Conservation (phyloP, 2,113 vertebrate genomes). For the Uria lomvia region DNA sequence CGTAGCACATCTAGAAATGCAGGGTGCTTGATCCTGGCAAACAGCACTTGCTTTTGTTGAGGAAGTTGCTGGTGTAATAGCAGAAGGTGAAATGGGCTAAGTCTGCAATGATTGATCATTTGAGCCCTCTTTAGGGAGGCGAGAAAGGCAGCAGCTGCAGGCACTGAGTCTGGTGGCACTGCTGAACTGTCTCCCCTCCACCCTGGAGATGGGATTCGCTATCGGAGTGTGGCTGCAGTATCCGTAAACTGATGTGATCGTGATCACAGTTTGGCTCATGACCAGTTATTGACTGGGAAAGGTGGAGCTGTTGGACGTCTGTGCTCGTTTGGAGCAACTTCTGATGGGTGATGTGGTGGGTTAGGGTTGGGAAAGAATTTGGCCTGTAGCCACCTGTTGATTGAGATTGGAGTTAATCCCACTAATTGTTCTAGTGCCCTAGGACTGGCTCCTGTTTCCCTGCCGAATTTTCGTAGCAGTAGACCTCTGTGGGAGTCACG, state of each 20-base stretch:
- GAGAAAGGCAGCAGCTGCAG: not conserved
- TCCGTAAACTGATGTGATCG: not conserved
- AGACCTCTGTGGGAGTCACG: not conserved
- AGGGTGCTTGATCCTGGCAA: not conserved
- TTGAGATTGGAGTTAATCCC: not conserved
- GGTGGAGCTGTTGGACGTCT: not conserved
- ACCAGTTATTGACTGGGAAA: not conserved
- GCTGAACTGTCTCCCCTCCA: not conserved
- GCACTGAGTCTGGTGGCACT: not conserved
- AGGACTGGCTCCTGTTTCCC: not conserved
- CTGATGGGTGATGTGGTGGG: accelerated
- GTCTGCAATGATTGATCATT: not conserved
- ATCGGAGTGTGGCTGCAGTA: not conserved
- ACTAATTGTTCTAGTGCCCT: not conserved
- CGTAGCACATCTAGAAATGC: not conserved
- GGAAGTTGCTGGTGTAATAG: not conserved
- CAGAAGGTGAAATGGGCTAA: not conserved
- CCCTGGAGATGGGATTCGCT: not conserved
- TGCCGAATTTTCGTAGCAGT: not conserved
- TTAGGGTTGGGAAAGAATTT: not conserved
- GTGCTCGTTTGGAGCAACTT: not conserved
- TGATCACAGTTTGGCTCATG: not conserved
- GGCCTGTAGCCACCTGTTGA: not conserved
- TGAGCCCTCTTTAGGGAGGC: not conserved
- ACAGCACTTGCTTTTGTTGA: not conserved